These are phyloP conservation scores for Grammomys surdaster DNA, from an alignment of 2,113 vertebrate species.

Conservation along the genomic window DNA sequence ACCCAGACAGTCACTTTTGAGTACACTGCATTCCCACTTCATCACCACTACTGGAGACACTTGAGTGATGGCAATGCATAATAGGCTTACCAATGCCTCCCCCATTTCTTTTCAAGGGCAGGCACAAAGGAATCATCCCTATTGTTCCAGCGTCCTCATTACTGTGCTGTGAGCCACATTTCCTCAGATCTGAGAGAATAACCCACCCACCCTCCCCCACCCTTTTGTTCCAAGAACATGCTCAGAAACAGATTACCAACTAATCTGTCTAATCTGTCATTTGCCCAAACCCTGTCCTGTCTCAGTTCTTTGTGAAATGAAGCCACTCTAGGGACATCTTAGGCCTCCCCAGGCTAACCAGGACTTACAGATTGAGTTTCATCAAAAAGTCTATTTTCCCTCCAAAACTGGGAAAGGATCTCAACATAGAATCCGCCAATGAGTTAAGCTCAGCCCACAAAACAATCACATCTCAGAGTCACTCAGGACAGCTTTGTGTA, in stretches of 20 bases:
- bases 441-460: neutral
- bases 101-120: neutral
- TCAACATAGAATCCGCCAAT: constrained; percentile 19
- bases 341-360: neutral
- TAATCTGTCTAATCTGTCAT: neutral
- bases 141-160: constrained; percentile 25
- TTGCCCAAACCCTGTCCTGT: constrained; percentile 77
- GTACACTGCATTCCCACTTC: neutral
- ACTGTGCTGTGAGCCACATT: neutral
- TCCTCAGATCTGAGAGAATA: constrained; percentile 19
- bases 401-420: constrained; percentile 64
- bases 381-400: constrained; percentile 61
- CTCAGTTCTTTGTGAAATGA: constrained; percentile 81
- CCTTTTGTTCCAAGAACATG: constrained; percentile 52
- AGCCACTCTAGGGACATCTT: neutral
- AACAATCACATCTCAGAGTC: neutral
- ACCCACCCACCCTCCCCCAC: constrained; percentile 49
- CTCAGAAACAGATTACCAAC: constrained; percentile 44
- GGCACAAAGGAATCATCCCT: neutral
- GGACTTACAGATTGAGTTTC: constrained; percentile 60
- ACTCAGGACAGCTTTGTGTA: neutral
- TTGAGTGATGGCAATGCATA: neutral
- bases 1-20: constrained; percentile 19
- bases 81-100: neutral
- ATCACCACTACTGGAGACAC: neutral